Evolutionary conservation across 2,888 invertebrate species (phyloP).

Genomic region (Dusona sp.): DNA sequence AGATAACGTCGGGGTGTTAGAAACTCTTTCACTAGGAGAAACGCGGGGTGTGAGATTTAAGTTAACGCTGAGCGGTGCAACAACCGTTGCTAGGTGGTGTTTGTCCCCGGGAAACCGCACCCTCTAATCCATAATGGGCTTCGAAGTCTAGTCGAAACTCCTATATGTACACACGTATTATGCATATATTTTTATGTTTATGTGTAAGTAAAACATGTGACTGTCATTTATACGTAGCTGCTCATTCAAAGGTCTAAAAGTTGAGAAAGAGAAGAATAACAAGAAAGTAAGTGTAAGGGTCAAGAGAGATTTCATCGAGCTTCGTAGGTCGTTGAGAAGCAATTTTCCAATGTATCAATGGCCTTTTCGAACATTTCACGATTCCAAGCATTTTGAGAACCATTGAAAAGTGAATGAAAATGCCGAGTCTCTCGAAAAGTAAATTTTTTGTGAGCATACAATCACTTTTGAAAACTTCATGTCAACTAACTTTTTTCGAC

Average conservation of each 20-base stretch:
- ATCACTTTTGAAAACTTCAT: not conserved
- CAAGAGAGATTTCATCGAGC: not conserved
- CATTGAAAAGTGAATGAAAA: not conserved
- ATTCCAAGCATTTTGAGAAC: not conserved
- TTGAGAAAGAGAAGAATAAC: not conserved
- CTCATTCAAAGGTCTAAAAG: not conserved
- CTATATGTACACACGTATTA: not conserved
- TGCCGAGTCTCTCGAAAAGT: not conserved
- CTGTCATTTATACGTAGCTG: not conserved
- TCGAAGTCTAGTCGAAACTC: constrained; percentile 63
- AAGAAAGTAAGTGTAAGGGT: not conserved
- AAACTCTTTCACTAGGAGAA: constrained; percentile 50
- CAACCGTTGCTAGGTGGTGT: constrained; percentile 79
- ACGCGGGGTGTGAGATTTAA: constrained; percentile 23
- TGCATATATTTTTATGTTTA: not conserved
- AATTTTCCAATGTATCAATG: not conserved
- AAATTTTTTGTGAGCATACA: not conserved
- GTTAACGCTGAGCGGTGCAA: constrained; percentile 62
- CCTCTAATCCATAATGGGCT: constrained; percentile 73
- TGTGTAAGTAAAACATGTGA: not conserved
- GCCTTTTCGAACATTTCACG: not conserved
- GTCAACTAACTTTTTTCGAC: not conserved
- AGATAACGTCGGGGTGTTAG: constrained; percentile 26
- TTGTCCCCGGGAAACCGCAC: constrained; percentile 73
- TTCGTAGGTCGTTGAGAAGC: not conserved